Evolutionary conservation across 1,140 invertebrate species (phyloP).

Genomic region (Heterodera carotae): DNA sequence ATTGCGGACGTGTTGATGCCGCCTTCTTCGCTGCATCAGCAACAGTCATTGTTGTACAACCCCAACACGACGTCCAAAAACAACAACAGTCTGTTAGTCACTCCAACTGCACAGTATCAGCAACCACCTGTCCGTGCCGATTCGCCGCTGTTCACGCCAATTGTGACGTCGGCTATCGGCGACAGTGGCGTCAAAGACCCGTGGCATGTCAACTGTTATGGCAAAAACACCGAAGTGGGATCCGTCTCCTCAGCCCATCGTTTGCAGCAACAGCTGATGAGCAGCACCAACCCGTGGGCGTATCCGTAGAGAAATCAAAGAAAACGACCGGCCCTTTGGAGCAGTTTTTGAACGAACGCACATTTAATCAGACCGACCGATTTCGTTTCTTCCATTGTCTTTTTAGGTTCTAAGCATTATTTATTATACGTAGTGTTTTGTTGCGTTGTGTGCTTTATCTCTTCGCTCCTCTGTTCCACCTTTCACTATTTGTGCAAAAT

Average conservation of each 20-base stretch:
- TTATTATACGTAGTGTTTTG: too few species aligned
- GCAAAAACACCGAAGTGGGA: background rate
- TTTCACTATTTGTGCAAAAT: too few species aligned
- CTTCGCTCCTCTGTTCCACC: too few species aligned
- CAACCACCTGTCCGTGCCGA: conserved; percentile 29
- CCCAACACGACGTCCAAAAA: conserved; percentile 7
- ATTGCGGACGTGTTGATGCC: conserved; percentile 47
- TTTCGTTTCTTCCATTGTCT: background rate
- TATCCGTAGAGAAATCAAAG: background rate
- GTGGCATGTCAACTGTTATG: background rate
- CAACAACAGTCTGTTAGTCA: background rate
- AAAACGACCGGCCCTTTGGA: too few species aligned
- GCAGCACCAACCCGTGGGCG: conserved; percentile 17
- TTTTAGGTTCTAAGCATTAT: too few species aligned
- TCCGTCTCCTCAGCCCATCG: background rate
- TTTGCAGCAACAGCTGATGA: background rate
- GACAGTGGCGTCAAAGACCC: background rate
- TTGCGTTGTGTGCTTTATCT: too few species aligned
- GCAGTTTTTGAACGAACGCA: too few species aligned
- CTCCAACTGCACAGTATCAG: background rate
- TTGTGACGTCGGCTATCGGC: conserved; percentile 11
- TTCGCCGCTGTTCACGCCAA: conserved; percentile 41
- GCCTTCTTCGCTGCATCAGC: background rate
- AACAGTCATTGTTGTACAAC: conserved; percentile 30
- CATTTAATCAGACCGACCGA: background rate